Conservation (phyloP, 2,797 vertebrate species). For the Micropoecilia bifurca region DNA sequence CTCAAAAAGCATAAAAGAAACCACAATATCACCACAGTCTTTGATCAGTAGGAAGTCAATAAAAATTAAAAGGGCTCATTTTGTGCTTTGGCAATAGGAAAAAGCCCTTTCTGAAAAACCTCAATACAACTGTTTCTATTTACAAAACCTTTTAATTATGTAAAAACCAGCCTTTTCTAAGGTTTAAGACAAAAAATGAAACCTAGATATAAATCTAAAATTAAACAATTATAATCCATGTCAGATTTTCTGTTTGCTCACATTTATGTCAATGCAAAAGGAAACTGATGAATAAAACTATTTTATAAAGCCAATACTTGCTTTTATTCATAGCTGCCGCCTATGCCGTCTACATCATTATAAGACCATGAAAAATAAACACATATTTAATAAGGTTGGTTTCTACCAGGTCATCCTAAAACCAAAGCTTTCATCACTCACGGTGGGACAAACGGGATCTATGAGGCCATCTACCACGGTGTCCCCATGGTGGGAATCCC, state of each 20-base stretch:
- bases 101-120: not conserved
- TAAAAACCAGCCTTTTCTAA: not conserved
- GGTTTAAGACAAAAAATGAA: not conserved
- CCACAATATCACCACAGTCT: not conserved
- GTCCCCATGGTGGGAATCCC: conserved; percentile 92
- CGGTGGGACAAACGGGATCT: conserved; percentile 89
- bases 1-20: not conserved
- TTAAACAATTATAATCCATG: not conserved
- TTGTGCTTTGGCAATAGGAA: not conserved
- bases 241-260: not conserved
- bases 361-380: not conserved
- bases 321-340: not conserved
- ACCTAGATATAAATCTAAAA: not conserved
- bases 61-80: not conserved
- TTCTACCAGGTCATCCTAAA: conserved; percentile 86
- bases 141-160: not conserved
- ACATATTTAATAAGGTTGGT: not conserved
- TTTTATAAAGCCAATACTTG: not conserved
- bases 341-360: not conserved
- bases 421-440: conserved; percentile 87
- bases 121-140: not conserved
- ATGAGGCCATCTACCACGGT: conserved; percentile 93
- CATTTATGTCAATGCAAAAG: not conserved
- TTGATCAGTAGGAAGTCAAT: not conserved
- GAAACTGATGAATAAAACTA: not conserved